These are phyloP conservation scores for Zoanthus sociatus DNA, from an alignment of 92 coral and sea anemone species.

Conservation along the genomic window DNA sequence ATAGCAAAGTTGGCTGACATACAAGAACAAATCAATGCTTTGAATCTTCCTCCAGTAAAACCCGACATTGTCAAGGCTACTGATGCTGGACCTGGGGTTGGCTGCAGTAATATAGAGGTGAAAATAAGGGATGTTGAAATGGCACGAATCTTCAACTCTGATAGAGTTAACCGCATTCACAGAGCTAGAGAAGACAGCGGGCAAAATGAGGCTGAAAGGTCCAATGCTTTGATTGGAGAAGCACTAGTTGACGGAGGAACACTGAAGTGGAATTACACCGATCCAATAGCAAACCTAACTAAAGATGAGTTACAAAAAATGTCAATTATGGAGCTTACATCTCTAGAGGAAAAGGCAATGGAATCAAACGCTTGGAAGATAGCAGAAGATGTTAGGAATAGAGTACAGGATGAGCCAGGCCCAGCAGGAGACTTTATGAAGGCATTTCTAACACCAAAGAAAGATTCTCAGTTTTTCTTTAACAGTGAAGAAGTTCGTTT, in stretches of 20 bases:
- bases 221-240: constrained; percentile 23
- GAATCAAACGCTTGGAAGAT: constrained; percentile 40
- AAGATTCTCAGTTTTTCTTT: constrained; percentile 37
- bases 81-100: constrained; percentile 3
- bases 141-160: neutral
- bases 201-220: constrained; percentile 12
- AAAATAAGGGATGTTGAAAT: constrained; percentile 8
- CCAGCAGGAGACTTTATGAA: constrained; percentile 48
- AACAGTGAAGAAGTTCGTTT: constrained; percentile 31
- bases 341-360: constrained; percentile 38
- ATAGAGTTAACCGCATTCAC: neutral
- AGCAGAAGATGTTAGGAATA: constrained; percentile 43
- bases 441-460: constrained; percentile 28
- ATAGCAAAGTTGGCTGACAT: neutral
- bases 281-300: constrained; percentile 37
- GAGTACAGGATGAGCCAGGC: constrained; percentile 31
- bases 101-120: neutral
- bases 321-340: neutral
- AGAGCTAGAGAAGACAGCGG: constrained; percentile 11
- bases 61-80: neutral
- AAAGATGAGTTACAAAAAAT: constrained; percentile 30
- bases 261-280: constrained; percentile 18
- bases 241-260: constrained; percentile 16
- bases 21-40: neutral
- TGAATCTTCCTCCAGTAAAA: neutral